Evolutionary conservation across 2,888 invertebrate genomes (phyloP).

Genomic region (Andrena minutula): DNA sequence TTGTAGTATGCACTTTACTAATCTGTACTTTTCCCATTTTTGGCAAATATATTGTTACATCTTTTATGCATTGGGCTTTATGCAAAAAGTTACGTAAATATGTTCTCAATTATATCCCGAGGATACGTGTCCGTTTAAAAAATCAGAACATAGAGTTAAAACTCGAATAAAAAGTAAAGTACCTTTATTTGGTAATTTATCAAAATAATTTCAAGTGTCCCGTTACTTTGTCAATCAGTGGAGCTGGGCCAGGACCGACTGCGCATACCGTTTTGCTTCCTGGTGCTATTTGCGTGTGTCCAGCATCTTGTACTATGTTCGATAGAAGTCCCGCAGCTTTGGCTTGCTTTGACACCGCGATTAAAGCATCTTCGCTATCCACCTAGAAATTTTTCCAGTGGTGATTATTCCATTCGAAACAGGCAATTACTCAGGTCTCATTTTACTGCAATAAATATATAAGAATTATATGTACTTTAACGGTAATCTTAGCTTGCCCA

Average conservation of each 20-base stretch:
- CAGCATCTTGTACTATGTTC: constrained; percentile 94
- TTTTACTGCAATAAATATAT: constrained; percentile 5
- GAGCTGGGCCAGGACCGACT: constrained; percentile 95
- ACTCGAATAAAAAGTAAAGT: constrained; percentile 41
- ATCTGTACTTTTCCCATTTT: constrained; percentile 29
- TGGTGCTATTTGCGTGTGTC: constrained; percentile 95
- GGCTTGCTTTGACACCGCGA: constrained; percentile 90
- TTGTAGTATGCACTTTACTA: constrained; percentile 25
- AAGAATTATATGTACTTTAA: constrained; percentile 86
- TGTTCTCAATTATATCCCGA: constrained; percentile 7
- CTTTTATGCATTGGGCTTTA: constrained; percentile 36
- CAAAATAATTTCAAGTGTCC: constrained; percentile 95
- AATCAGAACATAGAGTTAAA: constrained; percentile 25
- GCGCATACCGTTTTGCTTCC: constrained; percentile 96
- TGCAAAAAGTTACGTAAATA: constrained; percentile 16
- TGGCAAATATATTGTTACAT: constrained; percentile 44
- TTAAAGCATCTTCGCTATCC: constrained; percentile 91
- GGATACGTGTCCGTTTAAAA: neutral
- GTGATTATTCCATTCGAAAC: constrained; percentile 17
- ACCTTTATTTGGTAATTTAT: constrained; percentile 75
- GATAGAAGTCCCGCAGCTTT: constrained; percentile 89
- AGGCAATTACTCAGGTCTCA: neutral
- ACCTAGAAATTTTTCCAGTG: constrained; percentile 81
- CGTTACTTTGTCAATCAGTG: constrained; percentile 92
- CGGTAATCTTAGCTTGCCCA: constrained; percentile 95